Conservation (phyloP, 2,888 invertebrate species). For the Helicoverpa assulta region DNA sequence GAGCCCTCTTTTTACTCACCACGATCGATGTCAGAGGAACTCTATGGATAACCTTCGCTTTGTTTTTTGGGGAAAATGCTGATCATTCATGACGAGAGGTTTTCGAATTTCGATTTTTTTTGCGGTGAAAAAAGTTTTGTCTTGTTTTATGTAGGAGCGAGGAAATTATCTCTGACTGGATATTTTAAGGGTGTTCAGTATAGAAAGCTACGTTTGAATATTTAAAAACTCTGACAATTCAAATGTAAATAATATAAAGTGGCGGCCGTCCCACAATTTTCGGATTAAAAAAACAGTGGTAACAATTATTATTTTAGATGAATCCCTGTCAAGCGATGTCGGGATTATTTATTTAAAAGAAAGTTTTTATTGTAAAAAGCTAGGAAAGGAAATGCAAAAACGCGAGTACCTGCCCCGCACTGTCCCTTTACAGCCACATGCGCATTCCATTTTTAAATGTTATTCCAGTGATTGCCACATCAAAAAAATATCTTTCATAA, state of each 20-base stretch:
- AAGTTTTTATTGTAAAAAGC: slow-evolving; percentile 90
- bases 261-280: slow-evolving; percentile 20
- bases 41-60: slow-evolving; percentile 55
- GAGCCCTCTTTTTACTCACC: slow-evolving; percentile 72
- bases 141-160: neutral
- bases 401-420: slow-evolving; percentile 83
- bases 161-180: neutral
- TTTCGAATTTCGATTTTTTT: neutral
- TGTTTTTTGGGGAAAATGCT: slow-evolving; percentile 43
- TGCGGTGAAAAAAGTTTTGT: neutral
- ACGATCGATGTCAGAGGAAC: slow-evolving; percentile 57
- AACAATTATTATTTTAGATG: slow-evolving; percentile 87
- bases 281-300: slow-evolving; percentile 42
- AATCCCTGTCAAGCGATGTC: slow-evolving; percentile 87
- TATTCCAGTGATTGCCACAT: slow-evolving; percentile 79
- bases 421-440: slow-evolving; percentile 88
- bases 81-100: slow-evolving; percentile 23
- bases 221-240: neutral
- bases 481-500: slow-evolving; percentile 81
- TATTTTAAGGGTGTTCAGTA: neutral
- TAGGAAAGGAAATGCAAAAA: slow-evolving; percentile 90
- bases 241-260: slow-evolving; percentile 1
- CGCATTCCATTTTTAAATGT: slow-evolving; percentile 84
- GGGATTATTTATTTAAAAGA: slow-evolving; percentile 90
- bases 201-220: neutral